Evolutionary conservation across 2,113 vertebrate genomes (phyloP), one percentile per base, ranked within the genome.

Genomic region (Acrocephalus arundinaceus): DNA sequence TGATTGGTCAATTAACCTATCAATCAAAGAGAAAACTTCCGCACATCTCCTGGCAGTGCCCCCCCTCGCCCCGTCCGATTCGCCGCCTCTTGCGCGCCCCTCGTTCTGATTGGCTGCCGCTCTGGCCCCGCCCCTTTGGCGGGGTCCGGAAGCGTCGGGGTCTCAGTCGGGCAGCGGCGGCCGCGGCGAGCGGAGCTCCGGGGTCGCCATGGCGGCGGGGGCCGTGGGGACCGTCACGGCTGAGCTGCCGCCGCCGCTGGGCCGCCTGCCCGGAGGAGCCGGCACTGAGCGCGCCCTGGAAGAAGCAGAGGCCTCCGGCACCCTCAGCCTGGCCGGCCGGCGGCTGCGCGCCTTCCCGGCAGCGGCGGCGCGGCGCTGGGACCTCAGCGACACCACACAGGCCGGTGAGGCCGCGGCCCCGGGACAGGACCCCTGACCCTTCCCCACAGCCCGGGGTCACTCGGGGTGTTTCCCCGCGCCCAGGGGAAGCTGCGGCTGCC

Each of bases 201-300:
- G 61, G 3, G 7, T 7, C 7, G 46, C 57, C 25, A 95, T 97
- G 70, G 97, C 80, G 6, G 94, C 98, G 96, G 98, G 71, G 58
- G 97, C 63, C 3, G 83, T 98, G 95, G 98, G 85, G 87, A 5
- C 70, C 18, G 45, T 58, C 72, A 11, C 39, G 49, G 33, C 75
- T 3, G 27, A 62, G 97, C 97, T 98, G 74, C 98, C 98, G 96
- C 98, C 31, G 14, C 45, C 97, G 15, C 97, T 98, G 77, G 58
- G 39, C 97, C 98, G 97, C 97, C 59, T 63, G 7, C 77, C 98
- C 21, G 98, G 98, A 81, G 98, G 98, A 96, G 97, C 98, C 82
- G 98, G 98, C 94, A 98, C 99, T 89, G 99, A 99, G 95, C 98
- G 99, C 82, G 98, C 99, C 90, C 96, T 99, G 35, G 99, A 99